Base-by-base conservation (phyloP, 2,888 invertebrate species). In the Mythimna albipuncta region DNA sequence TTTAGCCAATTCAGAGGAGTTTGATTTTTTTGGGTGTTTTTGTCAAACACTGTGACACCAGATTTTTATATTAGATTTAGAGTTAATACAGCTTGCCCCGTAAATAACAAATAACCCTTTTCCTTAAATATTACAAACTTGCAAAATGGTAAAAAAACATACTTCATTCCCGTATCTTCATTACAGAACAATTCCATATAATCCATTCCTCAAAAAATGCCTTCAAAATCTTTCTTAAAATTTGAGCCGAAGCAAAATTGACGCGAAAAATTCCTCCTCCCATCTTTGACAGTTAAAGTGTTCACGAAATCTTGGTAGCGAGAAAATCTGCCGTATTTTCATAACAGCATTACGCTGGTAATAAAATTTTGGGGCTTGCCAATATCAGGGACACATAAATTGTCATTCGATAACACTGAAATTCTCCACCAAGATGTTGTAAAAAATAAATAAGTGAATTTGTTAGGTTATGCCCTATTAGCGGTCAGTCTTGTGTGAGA, bases 341-440 rank as follows among this genome's bases (percentile, higher is more conserved):
- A 90, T 91, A 90, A 91, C 89, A 90, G 85, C 89, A 89, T 92
- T 89, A 91, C 86, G 74, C 79, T 68, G 71, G 87, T 87, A 90
- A 92, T 92, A 92, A 92, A 91, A 90, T 88, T 88, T 89, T 83
- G 84, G 79, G 84, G 87, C 82, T 71, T 85, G 85, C 89, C 91
- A 90, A 91, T 91, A 90, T 87, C 84, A 85, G 86, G 81, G 75
- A 79, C 71, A 86, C 89, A 86, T 91, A 92, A 91, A 91, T 89
- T 89, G 84, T 83, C 77, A 81, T 72, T 75, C 83, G 81, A 87
- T 82, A 78, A 71, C 75, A 83, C 79, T 88, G 86, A 87, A 81
- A 82, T 84, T 84, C 75, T 73, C 68, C 67, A 78, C 72, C 76
- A 79, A 83, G 69, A 70, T 69, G 74, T 62, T 75, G 77, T 85